Evolutionary conservation across 2,888 invertebrate species (phyloP).

Genomic region (Ophion costatus): DNA sequence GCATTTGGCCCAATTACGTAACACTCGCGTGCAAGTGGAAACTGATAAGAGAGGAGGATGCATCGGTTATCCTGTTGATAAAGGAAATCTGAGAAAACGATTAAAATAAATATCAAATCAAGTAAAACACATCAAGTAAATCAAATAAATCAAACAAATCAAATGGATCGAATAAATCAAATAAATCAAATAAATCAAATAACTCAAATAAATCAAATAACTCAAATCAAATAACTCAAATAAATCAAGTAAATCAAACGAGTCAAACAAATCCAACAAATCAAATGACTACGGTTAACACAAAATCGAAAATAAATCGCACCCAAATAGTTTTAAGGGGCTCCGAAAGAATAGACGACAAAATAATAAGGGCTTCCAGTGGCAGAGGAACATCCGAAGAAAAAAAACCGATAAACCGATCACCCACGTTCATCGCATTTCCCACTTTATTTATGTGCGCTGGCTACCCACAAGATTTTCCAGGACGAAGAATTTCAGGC

Average conservation of each 20-base stretch:
- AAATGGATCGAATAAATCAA: neutral
- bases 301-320: neutral
- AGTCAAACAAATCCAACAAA: neutral
- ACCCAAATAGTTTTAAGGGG: neutral
- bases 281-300: neutral
- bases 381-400: neutral
- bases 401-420: neutral
- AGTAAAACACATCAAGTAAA: too few relatives aligned
- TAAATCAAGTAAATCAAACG: neutral
- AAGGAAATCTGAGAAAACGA: neutral
- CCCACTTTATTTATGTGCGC: neutral
- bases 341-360: neutral
- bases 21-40: neutral
- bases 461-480: conserved; percentile 16
- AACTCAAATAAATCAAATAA: neutral
- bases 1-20: neutral
- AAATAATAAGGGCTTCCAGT: neutral
- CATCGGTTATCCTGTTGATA: neutral
- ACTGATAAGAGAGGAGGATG: neutral
- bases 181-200: neutral
- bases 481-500: conserved; percentile 18
- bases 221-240: neutral
- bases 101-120: neutral
- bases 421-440: neutral
- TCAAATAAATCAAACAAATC: neutral